Conservation (phyloP, 2,888 invertebrate genomes). For the Aradus depressus region DNA sequence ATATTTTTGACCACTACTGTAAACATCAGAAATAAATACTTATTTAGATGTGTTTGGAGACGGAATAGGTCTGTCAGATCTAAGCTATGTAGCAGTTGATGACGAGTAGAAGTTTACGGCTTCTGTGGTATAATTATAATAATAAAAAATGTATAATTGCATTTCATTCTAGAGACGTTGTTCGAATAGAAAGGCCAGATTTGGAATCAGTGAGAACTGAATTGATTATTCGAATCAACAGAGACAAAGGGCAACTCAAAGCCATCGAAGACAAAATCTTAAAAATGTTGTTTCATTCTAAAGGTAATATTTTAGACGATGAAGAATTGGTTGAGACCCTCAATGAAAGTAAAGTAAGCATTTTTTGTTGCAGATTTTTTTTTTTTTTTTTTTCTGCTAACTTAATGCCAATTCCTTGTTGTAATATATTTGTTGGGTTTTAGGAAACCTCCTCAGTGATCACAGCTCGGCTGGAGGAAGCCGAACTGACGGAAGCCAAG, state of each 20-base stretch:
- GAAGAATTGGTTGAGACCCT: slow-evolving; percentile 84
- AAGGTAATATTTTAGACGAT: slow-evolving; percentile 86
- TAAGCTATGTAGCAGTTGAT: too few relatives aligned
- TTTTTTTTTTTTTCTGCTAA: not conserved
- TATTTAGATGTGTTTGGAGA: too few relatives aligned
- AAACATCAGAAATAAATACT: too few relatives aligned
- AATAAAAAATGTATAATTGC: not conserved
- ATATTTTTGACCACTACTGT: too few relatives aligned
- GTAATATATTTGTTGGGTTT: too few relatives aligned
- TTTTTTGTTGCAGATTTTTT: not conserved
- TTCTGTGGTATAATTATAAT: not conserved
- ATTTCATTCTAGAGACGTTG: slow-evolving; percentile 54
- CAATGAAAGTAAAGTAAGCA: slow-evolving; percentile 65
- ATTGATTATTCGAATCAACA: slow-evolving; percentile 71
- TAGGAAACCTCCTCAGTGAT: slow-evolving; percentile 85
- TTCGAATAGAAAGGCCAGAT: slow-evolving; percentile 81
- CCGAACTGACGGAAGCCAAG: slow-evolving; percentile 75
- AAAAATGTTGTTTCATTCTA: slow-evolving; percentile 63
- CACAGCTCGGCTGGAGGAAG: slow-evolving; percentile 72
- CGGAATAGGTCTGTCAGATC: too few relatives aligned
- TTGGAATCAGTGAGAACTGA: slow-evolving; percentile 71
- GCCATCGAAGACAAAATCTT: slow-evolving; percentile 85
- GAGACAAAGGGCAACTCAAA: slow-evolving; percentile 71
- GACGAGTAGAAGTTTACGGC: too few relatives aligned
- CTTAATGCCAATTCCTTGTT: not conserved